phyloP scores from a whole-genome alignment of 2,888 invertebrate species.

The Tenthredo amoena region DNA sequence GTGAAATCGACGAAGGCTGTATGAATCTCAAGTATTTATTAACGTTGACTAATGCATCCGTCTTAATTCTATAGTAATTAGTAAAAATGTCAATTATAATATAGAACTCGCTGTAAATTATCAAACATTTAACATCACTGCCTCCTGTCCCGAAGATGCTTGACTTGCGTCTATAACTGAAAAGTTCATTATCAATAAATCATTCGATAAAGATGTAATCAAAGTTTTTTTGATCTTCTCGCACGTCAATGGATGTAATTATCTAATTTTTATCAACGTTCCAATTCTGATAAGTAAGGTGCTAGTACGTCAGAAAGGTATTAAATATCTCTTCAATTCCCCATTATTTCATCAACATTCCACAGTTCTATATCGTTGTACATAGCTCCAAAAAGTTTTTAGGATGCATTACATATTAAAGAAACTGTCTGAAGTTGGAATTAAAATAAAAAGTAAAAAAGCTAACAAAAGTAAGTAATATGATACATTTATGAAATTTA shows the following conservation, averaged over 20 bases:
- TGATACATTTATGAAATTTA: not conserved
- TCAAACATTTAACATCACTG: not conserved
- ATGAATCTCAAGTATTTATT: slow-evolving; percentile 28
- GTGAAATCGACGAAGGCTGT: slow-evolving; percentile 33
- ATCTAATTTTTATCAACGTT: slow-evolving; percentile 41
- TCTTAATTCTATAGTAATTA: slow-evolving; percentile 19
- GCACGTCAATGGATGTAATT: slow-evolving; percentile 38
- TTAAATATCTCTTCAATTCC: not conserved
- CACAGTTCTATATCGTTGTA: not conserved
- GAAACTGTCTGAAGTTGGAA: slow-evolving; percentile 16
- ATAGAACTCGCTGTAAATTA: not conserved
- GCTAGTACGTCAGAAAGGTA: slow-evolving; percentile 35
- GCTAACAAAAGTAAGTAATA: slow-evolving; percentile 28
- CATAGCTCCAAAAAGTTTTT: not conserved
- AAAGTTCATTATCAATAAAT: slow-evolving; percentile 24
- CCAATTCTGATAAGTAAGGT: slow-evolving; percentile 14
- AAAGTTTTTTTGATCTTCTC: slow-evolving; percentile 8
- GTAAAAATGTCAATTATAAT: not conserved
- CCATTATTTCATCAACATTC: not conserved
- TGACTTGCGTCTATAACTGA: not conserved
- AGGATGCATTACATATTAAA: slow-evolving; percentile 45
- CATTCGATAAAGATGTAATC: slow-evolving; percentile 26
- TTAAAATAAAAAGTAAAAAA: slow-evolving; percentile 15
- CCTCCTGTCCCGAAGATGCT: not conserved
- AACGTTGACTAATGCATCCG: not conserved